Base-by-base conservation (phyloP, 2,797 vertebrate genomes). In the Poeciliopsis turneri region DNA sequence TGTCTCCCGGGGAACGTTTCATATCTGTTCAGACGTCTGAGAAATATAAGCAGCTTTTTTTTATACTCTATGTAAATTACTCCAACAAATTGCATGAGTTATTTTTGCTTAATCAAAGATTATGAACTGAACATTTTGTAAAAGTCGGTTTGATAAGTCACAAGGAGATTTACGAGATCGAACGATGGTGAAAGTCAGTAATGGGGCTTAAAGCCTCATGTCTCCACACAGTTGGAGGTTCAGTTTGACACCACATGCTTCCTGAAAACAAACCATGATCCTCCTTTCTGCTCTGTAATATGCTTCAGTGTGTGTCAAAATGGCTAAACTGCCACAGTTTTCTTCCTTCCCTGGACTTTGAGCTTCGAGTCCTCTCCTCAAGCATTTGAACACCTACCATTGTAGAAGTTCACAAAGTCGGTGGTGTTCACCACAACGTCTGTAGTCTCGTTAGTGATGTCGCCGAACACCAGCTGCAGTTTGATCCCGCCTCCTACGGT, bases 351-450 rank as follows among this genome's bases (percentile, higher is more conserved):
- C 23, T 33, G 66, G 36, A 68, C 66, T 69, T n/a, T 12, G 20
- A 43, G 23, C 23, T 41, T 41, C 10, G n/a, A 10, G n/a, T 2
- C 10, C 39, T 41, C 4, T 25, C 36, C 11, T 23, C 11, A 11
- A n/a, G 66, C 64, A 68, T 25, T 68, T 39, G 53, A 5, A 59
- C 55, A 30, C 76, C 8, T 71, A 93, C 93, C 74, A 2, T 61
- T 0, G 0, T 85, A 2, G 36, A 93, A 90, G 75, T 80, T 33
- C 12, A 0, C 10, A 33, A 95, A 95, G 85, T 95, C 57, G 0
- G 93, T 95, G 5, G 90, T 85, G 89, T 95, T 95, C 74, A 95
- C 94, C 9, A 95, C 84, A 1, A 25, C 93, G 6, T 94, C 89
- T 2, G 93, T 94, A 1, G 74, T 90, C 85, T 95, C 94, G 1